Evolutionary conservation across 2,888 invertebrate species (phyloP).

Genomic region (Ariolimax columbianus): DNA sequence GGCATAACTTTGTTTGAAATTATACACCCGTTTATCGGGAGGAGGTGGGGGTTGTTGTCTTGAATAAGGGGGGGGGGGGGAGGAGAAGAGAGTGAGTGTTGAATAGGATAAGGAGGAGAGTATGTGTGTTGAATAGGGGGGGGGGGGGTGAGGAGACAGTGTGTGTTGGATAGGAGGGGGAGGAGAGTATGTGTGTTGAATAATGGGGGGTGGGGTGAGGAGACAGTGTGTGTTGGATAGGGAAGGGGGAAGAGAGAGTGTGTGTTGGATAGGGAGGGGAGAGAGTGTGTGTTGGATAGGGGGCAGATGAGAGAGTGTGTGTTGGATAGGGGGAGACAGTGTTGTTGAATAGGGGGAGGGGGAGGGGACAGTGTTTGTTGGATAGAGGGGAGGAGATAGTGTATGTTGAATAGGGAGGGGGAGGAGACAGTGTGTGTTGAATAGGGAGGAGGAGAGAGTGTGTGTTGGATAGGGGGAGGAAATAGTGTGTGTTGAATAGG

Average conservation of each 20-base stretch:
- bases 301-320: neutral
- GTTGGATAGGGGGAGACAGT: neutral
- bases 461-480: neutral
- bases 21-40: no score
- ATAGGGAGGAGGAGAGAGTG: neutral
- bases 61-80: constrained; percentile 28
- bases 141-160: neutral
- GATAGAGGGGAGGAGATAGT: neutral
- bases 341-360: neutral
- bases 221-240: neutral
- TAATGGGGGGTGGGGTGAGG: neutral
- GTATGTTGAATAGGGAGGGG: neutral
- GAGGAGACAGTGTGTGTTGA: neutral
- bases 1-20: no score
- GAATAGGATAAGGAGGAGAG: neutral
- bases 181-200: neutral
- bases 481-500: neutral
- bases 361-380: neutral
- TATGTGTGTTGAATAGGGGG: neutral
- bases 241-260: neutral
- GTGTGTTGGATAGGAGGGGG: neutral
- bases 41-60: neutral
- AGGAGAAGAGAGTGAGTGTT: neutral
- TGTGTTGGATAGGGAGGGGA: neutral
- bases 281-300: neutral